Evolutionary conservation across 92 coral and sea anemone genomes (phyloP), one percentile per base, ranked within the genome.

Genomic region (Heliopora coerulea): DNA sequence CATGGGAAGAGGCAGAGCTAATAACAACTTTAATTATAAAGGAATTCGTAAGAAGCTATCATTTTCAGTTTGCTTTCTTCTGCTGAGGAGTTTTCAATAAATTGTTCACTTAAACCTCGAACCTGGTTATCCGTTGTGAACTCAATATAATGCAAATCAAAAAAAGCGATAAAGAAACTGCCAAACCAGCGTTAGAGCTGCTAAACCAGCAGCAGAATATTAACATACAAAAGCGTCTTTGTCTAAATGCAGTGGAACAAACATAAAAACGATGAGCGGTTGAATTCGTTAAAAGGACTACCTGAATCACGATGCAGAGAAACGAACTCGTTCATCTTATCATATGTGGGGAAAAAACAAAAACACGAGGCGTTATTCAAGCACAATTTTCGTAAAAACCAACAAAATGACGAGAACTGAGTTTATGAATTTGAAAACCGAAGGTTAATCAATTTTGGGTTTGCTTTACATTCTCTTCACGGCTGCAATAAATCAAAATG

Each of bases 401-500:
- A 49, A 42, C 26, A 25, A 35, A 20, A 28, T 10, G 15, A 33
- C 14, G 14, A 8, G 54, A 31, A 65, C 21, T 39, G 54, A 39
- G 37, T 35, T 39, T 40, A 33, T 40, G 23, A 37, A 41, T n/a
- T n/a, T n/a, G n/a, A n/a, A n/a, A n/a, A n/a, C 32, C 24, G 52
- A 67, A 70, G 54, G 49, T 52, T 52, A 70, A 70, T 70, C 77
- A 70, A 52, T n/a, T 70, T 52, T 32, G n/a, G 29, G 30, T 23
- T 52, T 52, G 77, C 77, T 24, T 62, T 70, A 25, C 62, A 7
- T 37, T n/a, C 49, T 33, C 74, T 30, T 52, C 50, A 33, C 21
- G 31, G 58, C 8, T 70, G 24, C 77, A 70, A 70, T 70, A 70
- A 70, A 57, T 13, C 50, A 54, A 30, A 70, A 70, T 70, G 77